Base-by-base conservation (phyloP, 1,140 invertebrate genomes). In the Sycophaga agraensis region DNA sequence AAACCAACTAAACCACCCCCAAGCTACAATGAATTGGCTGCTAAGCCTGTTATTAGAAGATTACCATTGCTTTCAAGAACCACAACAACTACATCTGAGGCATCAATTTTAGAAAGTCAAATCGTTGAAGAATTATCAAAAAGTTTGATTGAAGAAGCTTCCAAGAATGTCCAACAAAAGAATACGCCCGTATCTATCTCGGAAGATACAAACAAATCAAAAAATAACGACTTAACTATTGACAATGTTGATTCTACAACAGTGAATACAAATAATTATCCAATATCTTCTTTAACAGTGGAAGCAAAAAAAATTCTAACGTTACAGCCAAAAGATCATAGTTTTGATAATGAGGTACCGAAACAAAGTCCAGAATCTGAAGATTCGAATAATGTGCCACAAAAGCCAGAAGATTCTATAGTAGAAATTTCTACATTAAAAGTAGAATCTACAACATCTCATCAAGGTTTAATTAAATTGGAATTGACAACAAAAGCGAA, bases 31-130 rank as follows among this genome's bases (percentile, higher is more conserved):
- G 76, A 79, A 0, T 26, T 76, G 11, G 77, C 73, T 8, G 73
- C 78, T 0, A 81, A 76, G 62, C 77, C 79, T 5, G 53, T 75
- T 0, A 81, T 79, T 21, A 70, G 74, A 26, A 80, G 73, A 31
- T 51, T 70, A 21, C 64, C 75, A 14, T 35, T 80, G 0, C 21
- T 68, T 11, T 48, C 68, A 1, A 70, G 72, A 43, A 61, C 40
- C 1, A 60, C 59, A 12, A 66, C 39, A 4, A 67, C 49, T 4
- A 50, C 64, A 51, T 63, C 54, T 4, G 31, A 63, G 45, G 22
- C 61, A 2, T 34, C 40, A 6, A 37, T 53, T 7, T 16, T 63
- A 39, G 28, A 62, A 31, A 31, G 45, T 39, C 35, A 48, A 11
- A 28, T 54, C 2, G 7, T 9, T 11, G 34, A 31, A 19, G 35